Base-by-base conservation (phyloP, 2,888 invertebrate species). In the Agrotis segetum region DNA sequence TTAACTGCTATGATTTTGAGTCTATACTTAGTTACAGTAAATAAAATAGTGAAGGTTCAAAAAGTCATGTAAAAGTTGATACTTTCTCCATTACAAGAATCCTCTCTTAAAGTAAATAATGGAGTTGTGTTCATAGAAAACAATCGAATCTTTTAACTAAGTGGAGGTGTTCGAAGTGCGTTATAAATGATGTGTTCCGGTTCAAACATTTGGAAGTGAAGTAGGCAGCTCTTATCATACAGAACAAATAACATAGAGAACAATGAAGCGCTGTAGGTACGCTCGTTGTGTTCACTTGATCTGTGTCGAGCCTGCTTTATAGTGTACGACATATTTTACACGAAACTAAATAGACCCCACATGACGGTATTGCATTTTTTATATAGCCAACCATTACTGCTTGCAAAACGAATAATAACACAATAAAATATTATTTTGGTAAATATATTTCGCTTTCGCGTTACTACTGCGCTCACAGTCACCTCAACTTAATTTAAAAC, bases 201-300 rank as follows among this genome's bases (percentile, higher is more conserved):
- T 93, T 93, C 91, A 92, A 92, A 92, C 90, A 88, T 91, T 91
- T 89, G 90, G 90, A 91, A 87, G 89, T 94, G 90, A 91, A 95
- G 94, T 93, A 91, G 86, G 84, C 81, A 86, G 90, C 92, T 95
- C 94, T 96, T 95, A 96, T 95, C 95, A 90, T 89, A 90, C 90
- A 92, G 92, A 93, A 95, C 94, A 94, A 92, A 95, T 94, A 92
- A 88, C 90, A 92, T 89, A 89, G 91, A 94, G 94, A 95, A 96
- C 95, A 96, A 96, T 95, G 93, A 93, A 88, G 90, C 88, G 90
- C 88, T 91, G 90, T 91, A 89, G 89, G 91, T 92, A 91, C 89
- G 88, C 88, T 88, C 84, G 91, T 90, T 90, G 91, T 89, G 87
- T 88, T 87, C 87, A 87, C 88, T 87, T 89, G 88, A 90, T 91